Evolutionary conservation across 2,797 vertebrate species (phyloP).

Genomic region (Otolemur crassicaudatus): DNA sequence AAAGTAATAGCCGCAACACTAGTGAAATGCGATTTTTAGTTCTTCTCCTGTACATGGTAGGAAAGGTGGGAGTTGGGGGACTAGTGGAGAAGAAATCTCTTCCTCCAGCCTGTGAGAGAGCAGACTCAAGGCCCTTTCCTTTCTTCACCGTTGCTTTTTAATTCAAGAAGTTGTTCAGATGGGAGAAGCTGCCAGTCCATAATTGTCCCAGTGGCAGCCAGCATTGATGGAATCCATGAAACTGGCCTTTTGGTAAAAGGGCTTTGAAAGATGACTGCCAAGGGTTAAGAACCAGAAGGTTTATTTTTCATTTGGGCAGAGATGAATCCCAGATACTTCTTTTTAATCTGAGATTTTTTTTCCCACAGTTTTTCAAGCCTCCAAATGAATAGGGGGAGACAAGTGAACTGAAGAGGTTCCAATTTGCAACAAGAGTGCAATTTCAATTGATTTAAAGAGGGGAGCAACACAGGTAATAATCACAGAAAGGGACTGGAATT

Average conservation of each 20-base stretch:
- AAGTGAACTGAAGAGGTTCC: slow-evolving; percentile 64
- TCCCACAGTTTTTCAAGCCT: slow-evolving; percentile 61
- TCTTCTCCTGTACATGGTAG: neutral
- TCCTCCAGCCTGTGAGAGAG: neutral
- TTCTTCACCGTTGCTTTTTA: neutral
- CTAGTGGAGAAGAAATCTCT: neutral
- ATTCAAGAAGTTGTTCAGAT: slow-evolving; percentile 25
- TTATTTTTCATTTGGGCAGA: slow-evolving; percentile 45
- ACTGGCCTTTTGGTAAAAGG: slow-evolving; percentile 28
- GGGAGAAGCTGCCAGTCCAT: slow-evolving; percentile 9
- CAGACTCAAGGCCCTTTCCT: neutral
- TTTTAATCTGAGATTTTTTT: slow-evolving; percentile 17
- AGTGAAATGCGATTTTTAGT: slow-evolving; percentile 34
- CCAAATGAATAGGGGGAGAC: neutral
- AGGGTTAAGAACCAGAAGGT: slow-evolving; percentile 55
- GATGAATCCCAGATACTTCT: neutral
- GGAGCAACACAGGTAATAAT: slow-evolving; percentile 66
- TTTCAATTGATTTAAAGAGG: slow-evolving; percentile 78
- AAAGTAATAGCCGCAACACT: neutral
- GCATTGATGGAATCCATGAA: slow-evolving; percentile 50
- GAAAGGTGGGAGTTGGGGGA: neutral
- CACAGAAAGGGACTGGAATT: slow-evolving; percentile 80
- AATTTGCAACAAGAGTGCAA: slow-evolving; percentile 70
- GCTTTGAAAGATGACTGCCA: slow-evolving; percentile 63
- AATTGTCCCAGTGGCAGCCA: slow-evolving; percentile 31